These are phyloP conservation scores for Aleiodes alternator DNA, from an alignment of 2,888 invertebrate genomes.

Conservation along the genomic window DNA sequence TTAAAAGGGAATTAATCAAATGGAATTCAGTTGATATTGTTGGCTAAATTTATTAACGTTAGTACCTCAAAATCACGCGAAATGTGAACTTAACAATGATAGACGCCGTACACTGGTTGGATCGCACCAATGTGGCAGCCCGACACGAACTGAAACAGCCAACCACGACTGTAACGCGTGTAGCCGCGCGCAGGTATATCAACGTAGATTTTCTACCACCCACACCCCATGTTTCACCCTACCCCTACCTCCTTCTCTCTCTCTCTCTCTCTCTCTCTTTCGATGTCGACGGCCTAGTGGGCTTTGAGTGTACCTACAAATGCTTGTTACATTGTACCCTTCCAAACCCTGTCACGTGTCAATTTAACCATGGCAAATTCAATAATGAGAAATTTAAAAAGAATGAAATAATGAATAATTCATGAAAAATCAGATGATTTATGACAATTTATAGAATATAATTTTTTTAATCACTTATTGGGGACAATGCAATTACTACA, in stretches of 20 bases:
- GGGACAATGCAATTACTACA: no score
- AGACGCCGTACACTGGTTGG: slow-evolving; percentile 5
- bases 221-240: slow-evolving; percentile 21
- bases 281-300: slow-evolving; percentile 27
- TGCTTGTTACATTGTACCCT: slow-evolving; percentile 29
- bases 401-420: not conserved
- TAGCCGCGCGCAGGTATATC: slow-evolving; percentile 48
- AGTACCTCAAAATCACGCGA: not conserved
- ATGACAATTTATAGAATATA: no score
- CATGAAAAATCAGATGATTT: not conserved
- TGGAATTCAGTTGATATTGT: no score
- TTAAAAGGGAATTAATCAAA: no score
- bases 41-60: no score
- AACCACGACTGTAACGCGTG: slow-evolving; percentile 46
- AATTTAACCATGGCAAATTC: slow-evolving; percentile 29
- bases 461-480: no score
- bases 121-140: slow-evolving; percentile 44
- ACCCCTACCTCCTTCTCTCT: not conserved
- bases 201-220: slow-evolving; percentile 20
- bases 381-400: not conserved
- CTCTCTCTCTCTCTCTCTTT: not conserved
- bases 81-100: slow-evolving; percentile 2
- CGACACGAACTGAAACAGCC: slow-evolving; percentile 41
- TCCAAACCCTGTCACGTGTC: slow-evolving; percentile 35
- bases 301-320: slow-evolving; percentile 28